Evolutionary conservation across 2,797 vertebrate species (phyloP).

Genomic region (Bradypodion ventrale): DNA sequence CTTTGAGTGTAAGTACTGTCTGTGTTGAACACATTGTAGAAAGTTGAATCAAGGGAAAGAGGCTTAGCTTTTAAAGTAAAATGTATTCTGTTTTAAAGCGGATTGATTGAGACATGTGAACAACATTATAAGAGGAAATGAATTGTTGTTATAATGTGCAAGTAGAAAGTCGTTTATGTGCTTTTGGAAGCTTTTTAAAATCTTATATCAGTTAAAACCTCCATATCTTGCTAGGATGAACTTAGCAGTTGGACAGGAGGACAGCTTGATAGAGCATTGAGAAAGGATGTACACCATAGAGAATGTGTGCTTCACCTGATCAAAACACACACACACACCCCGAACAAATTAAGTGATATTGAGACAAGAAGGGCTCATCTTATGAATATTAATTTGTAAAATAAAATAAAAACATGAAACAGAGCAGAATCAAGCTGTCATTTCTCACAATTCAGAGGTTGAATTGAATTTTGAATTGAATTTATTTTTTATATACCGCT

Average conservation of each 20-base stretch:
- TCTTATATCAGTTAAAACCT: not conserved
- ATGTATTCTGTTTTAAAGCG: slow-evolving; percentile 2
- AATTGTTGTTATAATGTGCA: not conserved
- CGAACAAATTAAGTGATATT: no score
- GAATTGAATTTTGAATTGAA: no score
- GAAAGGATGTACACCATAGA: not conserved
- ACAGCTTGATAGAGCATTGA: not conserved
- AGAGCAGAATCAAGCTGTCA: no score
- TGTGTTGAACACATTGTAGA: slow-evolving; percentile 3
- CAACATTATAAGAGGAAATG: not conserved
- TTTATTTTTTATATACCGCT: no score
- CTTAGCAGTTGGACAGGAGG: not conserved
- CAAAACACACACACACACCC: no score
- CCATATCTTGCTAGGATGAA: not conserved
- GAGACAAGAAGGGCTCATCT: no score
- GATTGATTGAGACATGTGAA: not conserved
- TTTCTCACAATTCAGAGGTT: no score
- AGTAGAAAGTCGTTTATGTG: not conserved
- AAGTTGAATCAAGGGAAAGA: slow-evolving; percentile 27
- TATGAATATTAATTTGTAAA: no score
- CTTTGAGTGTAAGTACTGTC: not conserved
- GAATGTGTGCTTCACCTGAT: not conserved
- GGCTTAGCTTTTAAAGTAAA: not conserved
- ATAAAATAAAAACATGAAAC: no score
- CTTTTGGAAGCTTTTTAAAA: not conserved